Evolutionary conservation across 2,113 vertebrate species (phyloP), one percentile per base, ranked within the genome.

Genomic region (Dicaeum eximium): DNA sequence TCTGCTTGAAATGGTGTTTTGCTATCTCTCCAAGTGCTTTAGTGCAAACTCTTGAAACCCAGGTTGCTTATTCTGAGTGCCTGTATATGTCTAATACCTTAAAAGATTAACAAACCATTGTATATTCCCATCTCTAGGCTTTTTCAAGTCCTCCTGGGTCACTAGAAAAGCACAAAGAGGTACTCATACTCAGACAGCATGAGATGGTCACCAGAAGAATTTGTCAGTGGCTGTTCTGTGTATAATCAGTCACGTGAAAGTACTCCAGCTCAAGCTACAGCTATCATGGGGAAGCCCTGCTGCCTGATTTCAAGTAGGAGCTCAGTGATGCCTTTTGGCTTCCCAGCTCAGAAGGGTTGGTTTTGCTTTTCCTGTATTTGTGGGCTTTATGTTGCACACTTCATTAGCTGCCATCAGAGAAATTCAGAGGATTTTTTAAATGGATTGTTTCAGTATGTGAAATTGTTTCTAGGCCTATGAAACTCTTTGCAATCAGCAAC

Each of bases 351-450:
- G 5, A 17, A 60, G 5, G 7, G 19, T 13, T 58, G 0, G 0
- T 42, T 67, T 57, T 56, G 3, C 10, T 9, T 48, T 92, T 77
- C 12, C 45, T 62, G 6, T 14, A 2, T 27, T 50, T 71, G 2
- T 17, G 16, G 38, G 20, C 6, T 45, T 15, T 0, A 0, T 6
- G 7, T 14, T 37, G 9, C 21, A 14, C 0, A 1, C 8, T 35
- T 64, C 7, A 4, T 33, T 21, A 67, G 48, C 3, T 48, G 7
- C 16, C 1, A 3, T 35, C 45, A 40, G 11, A 51, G 40, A 57
- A 42, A 47, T 33, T 28, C 6, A 18, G 40, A 28, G n/a, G 7
- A 21, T 9, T n/a, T 12, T 48, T 51, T 7, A 2, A 7, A 7
- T 19, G 37, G 30, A 40, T 35, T 30, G 3, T 44, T 87, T 50